phyloP scores from a whole-genome alignment of 2,113 vertebrate species.

The Sinocyclocheilus rhinocerous region DNA sequence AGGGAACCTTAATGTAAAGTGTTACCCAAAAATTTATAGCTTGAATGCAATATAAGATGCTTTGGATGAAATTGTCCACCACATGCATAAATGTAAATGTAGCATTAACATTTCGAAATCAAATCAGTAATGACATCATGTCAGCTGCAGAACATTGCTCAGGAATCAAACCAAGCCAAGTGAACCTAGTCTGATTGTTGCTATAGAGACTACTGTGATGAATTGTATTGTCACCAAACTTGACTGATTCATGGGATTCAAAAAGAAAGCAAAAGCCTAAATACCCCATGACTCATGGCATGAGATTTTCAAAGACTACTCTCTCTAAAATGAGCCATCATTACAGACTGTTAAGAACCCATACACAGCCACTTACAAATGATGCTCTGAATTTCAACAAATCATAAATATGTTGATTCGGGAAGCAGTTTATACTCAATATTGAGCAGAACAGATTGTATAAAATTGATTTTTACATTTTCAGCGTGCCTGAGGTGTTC shows the following conservation, averaged over 20 bases:
- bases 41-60: neutral
- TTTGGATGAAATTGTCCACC: neutral
- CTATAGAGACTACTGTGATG: constrained; percentile 21
- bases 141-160: neutral
- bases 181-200: neutral
- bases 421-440: neutral
- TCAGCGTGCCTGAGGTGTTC: neutral
- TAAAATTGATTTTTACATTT: neutral
- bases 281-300: neutral
- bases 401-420: constrained; percentile 2
- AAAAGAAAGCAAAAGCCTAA: constrained; percentile 18
- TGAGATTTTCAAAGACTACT: neutral
- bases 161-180: neutral
- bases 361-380: neutral
- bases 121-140: neutral
- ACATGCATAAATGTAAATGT: neutral
- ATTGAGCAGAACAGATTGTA: neutral
- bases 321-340: constrained; percentile 12
- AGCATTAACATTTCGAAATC: neutral
- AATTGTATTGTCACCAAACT: constrained; percentile 20
- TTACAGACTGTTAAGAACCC: neutral
- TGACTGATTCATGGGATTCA: neutral
- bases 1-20: no score
- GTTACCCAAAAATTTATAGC: neutral
- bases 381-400: constrained; percentile 8